Evolutionary conservation across 2,113 vertebrate genomes (phyloP), one percentile per base, ranked within the genome.

Genomic region (Shinisaurus crocodilurus): DNA sequence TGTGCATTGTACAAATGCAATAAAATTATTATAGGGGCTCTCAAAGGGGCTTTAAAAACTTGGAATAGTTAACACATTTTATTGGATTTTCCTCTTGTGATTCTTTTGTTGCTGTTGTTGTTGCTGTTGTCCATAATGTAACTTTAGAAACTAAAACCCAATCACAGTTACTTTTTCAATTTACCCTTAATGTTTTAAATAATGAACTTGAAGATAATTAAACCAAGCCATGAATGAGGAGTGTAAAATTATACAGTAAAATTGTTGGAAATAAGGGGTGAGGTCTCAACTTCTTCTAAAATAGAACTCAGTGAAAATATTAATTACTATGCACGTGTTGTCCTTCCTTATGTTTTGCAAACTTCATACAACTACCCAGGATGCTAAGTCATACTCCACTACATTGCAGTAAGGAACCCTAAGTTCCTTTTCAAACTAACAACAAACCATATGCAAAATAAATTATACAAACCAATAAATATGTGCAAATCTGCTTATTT

Each of bases 21-120:
- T 85, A 5, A 89, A 90, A 75, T 90, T 0, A 90, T 95, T 91
- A 54, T 72, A 83, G 10, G 8, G 45, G 75, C 89, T 88, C 93
- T 92, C 75, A 80, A 85, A 90, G 74, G 89, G 84, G 85, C 1
- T 94, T 91, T 92, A 91, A 80, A 57, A 34, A 54, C 80, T 89
- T 91, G 85, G 89, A 94, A 92, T 0, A 90, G 85, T 0, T 80
- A 60, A 54, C 5, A 70, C 40, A 82, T 92, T 95, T 91, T 88
- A 90, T 37, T 92, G 87, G 57, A 90, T 77, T 91, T 95, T 90
- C 16, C 84, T 89, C 29, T 69, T 79, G 9, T 63, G 65, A 74
- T 50, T 93, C 88, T 90, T 95, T n/a, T n/a, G n/a, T n/a, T n/a
- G n/a, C n/a, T n/a, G n/a, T 90, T 76, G 43, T 32, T 81, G 34